A percentile compares a stretch with the other conserved stretches of the same genome.
These are phyloP conservation scores for Homalodisca vitripennis DNA, from an alignment of 1,140 invertebrate species.

Conservation along the genomic window DNA sequence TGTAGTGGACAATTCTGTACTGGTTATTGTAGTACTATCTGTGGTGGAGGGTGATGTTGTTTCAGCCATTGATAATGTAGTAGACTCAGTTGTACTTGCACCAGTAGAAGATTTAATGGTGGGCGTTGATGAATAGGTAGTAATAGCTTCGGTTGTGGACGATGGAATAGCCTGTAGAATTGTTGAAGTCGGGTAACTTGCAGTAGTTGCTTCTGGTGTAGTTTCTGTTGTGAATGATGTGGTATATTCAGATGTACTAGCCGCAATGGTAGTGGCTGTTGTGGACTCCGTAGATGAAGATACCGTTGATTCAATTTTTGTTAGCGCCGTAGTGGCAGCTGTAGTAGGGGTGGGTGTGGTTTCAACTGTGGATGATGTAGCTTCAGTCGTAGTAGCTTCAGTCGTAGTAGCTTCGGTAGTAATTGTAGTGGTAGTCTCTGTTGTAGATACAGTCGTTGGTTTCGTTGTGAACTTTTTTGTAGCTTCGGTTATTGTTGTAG, in stretches of 20 bases:
- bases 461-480: slow-evolving; percentile 12
- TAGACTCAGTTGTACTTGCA: not conserved
- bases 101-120: not conserved
- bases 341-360: not conserved
- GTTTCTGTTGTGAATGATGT: not conserved
- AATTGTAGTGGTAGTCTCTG: not conserved
- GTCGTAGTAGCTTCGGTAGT: too few species aligned
- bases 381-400: not conserved
- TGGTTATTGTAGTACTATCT: not conserved
- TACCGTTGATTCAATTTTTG: not conserved
- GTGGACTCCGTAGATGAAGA: not conserved
- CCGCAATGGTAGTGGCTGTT: not conserved
- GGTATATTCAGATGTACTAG: not conserved
- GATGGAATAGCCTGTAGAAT: not conserved
- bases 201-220: not conserved
- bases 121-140: not conserved
- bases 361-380: not conserved
- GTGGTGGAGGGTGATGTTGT: slow-evolving; percentile 8
- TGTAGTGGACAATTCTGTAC: not conserved
- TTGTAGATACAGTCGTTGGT: slow-evolving; percentile 3
- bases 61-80: not conserved
- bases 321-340: not conserved
- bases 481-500: slow-evolving; percentile 3
- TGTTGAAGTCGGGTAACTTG: not conserved
- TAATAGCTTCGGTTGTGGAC: not conserved